Base-by-base conservation (phyloP, 2,888 invertebrate genomes). In the Rhyacophila evoluta region DNA sequence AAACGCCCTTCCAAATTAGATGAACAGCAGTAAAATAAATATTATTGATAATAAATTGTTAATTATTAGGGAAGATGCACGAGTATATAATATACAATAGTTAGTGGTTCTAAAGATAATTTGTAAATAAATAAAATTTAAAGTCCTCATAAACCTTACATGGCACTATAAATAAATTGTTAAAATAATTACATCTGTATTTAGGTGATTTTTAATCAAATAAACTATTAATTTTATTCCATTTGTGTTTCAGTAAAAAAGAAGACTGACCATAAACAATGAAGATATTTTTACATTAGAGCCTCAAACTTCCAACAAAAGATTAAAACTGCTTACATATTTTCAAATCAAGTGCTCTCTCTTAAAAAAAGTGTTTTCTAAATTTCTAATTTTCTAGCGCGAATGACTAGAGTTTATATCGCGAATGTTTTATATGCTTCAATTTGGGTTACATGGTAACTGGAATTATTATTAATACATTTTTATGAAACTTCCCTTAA, bases 381-480 rank as follows among this genome's bases (percentile, higher is more conserved):
- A 78, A 77, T 81, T 81, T 81, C 75, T 79, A 79, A 81, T 81
- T 78, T 81, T 79, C 82, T 82, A 82, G 82, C 72, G 72, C 81
- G 69, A 79, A 36, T 82, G 82, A 82, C 82, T 82, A 82, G 82
- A 78, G 70, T 73, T 81, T 78, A 79, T 82, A 80, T 80, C 82
- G 79, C 82, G 81, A 77, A 81, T 76, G 79, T 79, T 74, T 77
- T 74, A 72, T 67, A 74, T 76, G 78, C 67, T 72, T 77, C 78
- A 76, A 80, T 78, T 55, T 78, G 75, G 77, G 78, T 81, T 79
- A 80, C 80, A 75, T 82, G 82, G 82, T 82, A 82, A 82, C 82
- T 79, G 28, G 27, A 78, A 39, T 55, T 55, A 55, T 55, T 55
- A 15, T 71, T 75, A 78, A 38, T 70, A 78, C 70, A 74, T 75